These are phyloP conservation scores for Leptodactylus fallax DNA, from an alignment of 2,797 vertebrate species.

Conservation along the genomic window DNA sequence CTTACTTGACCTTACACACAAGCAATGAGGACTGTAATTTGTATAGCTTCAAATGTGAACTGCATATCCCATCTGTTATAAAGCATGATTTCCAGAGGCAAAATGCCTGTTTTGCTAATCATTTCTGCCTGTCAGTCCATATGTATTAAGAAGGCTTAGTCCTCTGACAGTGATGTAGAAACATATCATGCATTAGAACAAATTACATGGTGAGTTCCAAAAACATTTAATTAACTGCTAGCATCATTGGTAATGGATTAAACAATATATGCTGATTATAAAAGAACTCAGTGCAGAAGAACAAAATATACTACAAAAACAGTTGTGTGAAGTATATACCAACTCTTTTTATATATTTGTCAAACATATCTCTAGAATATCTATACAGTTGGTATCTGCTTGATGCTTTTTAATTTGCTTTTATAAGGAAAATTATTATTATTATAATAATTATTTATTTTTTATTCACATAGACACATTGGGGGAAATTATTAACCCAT, in stretches of 20 bases:
- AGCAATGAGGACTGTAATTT: slow-evolving; percentile 13
- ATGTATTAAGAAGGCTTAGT: background rate
- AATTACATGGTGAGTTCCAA: background rate
- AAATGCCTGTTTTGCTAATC: slow-evolving; percentile 26
- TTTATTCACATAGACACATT: no score
- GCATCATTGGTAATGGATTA: background rate
- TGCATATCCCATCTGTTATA: slow-evolving; percentile 33
- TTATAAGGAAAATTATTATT: no score
- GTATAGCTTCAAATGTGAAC: slow-evolving; percentile 24
- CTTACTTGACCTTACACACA: slow-evolving; percentile 28
- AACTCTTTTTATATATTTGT: no score
- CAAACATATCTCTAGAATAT: no score
- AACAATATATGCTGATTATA: background rate
- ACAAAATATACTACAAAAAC: no score
- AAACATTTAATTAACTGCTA: background rate
- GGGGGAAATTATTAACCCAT: no score
- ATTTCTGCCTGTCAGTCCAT: slow-evolving; percentile 39
- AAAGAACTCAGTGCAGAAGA: no score
- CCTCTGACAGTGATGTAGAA: background rate
- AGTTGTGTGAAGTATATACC: no score
- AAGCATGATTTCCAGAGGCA: slow-evolving; percentile 12
- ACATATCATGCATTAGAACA: background rate
- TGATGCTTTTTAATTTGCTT: no score
- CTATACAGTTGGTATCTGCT: no score
- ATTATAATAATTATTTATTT: no score